Conservation (phyloP, 1,140 invertebrate species). For the Hetaerina americana region DNA sequence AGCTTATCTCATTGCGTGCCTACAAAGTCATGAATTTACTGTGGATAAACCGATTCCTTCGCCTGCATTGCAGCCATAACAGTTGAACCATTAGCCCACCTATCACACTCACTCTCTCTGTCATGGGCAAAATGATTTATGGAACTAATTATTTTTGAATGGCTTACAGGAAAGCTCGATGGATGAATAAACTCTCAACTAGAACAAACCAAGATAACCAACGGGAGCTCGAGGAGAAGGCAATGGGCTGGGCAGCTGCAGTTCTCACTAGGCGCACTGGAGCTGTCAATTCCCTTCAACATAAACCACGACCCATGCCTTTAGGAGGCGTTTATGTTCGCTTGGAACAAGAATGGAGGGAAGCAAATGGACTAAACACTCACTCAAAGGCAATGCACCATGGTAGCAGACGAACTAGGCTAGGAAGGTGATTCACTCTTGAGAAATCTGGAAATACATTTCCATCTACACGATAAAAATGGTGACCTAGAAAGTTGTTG, state of each 20-base stretch:
- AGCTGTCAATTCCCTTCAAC: slow-evolving; percentile 18
- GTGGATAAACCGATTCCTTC: no score
- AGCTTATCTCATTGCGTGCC: no score
- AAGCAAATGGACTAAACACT: slow-evolving; percentile 19
- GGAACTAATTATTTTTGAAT: no score
- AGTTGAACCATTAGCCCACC: no score
- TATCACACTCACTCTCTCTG: no score
- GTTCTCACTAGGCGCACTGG: slow-evolving; percentile 39
- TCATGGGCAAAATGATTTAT: no score
- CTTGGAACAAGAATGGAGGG: slow-evolving; percentile 57
- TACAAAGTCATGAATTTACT: no score
- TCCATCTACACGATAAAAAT: no score
- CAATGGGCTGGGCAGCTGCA: slow-evolving; percentile 48
- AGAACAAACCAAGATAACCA: slow-evolving; percentile 76
- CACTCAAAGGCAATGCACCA: neutral
- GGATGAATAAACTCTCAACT: slow-evolving; percentile 55
- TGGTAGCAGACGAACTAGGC: neutral
- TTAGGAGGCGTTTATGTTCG: slow-evolving; percentile 53
- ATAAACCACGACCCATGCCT: slow-evolving; percentile 18
- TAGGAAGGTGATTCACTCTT: neutral
- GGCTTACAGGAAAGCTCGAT: slow-evolving; percentile 34
- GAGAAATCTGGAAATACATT: no score
- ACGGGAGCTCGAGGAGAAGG: slow-evolving; percentile 62
- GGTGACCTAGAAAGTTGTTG: no score
- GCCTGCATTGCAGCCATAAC: no score